Evolutionary conservation across 1,140 invertebrate genomes (phyloP).

Genomic region (Diorhabda sublineata): DNA sequence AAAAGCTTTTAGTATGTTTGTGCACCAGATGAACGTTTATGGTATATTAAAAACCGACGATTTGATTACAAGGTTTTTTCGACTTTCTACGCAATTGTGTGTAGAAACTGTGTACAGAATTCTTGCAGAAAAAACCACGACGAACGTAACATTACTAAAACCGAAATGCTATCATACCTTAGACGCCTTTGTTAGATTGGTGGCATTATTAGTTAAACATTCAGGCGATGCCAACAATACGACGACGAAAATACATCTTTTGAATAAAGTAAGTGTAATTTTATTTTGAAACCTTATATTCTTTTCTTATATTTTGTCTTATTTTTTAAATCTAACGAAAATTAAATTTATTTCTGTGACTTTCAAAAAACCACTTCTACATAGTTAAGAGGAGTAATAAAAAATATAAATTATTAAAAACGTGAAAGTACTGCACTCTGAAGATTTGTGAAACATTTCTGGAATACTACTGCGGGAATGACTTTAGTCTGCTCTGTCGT

Average conservation of each 20-base stretch:
- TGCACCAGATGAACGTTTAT: constrained; percentile 94
- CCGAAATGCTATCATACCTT: constrained; percentile 94
- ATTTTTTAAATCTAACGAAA: too few relatives aligned
- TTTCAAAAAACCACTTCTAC: too few relatives aligned
- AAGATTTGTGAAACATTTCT: too few relatives aligned
- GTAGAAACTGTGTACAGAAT: constrained; percentile 89
- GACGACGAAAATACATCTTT: constrained; percentile 90
- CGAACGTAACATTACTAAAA: constrained; percentile 56
- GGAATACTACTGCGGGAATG: too few relatives aligned
- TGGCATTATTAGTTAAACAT: constrained; percentile 94
- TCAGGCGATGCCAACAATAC: constrained; percentile 83
- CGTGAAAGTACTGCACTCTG: too few relatives aligned
- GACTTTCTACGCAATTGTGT: constrained; percentile 94
- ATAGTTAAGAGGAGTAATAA: too few relatives aligned
- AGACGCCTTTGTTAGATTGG: constrained; percentile 92
- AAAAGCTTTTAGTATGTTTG: constrained; percentile 92
- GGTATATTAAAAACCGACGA: constrained; percentile 97
- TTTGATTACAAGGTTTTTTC: constrained; percentile 94
- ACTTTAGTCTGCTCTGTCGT: too few relatives aligned
- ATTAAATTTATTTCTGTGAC: too few relatives aligned
- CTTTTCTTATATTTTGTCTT: too few relatives aligned
- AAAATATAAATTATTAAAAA: too few relatives aligned
- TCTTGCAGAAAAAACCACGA: constrained; percentile 49
- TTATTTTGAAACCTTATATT: too few relatives aligned
- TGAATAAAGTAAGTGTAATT: constrained; percentile 69